phyloP scores from a whole-genome alignment of 2,797 vertebrate species.

The Mustela erminea region DNA sequence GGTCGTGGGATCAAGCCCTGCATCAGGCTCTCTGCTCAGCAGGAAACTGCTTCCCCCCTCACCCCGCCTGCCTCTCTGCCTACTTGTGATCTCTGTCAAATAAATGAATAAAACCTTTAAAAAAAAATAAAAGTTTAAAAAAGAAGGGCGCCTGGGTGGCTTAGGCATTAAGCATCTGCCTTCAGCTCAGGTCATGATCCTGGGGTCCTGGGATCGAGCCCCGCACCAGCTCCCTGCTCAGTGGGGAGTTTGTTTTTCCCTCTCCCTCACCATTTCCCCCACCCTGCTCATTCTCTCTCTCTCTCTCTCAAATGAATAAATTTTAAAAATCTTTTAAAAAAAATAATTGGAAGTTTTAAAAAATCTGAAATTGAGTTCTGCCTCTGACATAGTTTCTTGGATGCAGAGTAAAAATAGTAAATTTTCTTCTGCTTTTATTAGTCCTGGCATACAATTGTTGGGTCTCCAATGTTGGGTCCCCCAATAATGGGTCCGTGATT shows the following conservation, averaged over 20 bases:
- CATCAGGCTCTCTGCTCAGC: too few relatives aligned
- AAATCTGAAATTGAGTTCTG: not conserved
- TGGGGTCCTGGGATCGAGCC: not conserved
- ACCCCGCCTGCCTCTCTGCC: too few relatives aligned
- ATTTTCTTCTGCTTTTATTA: not conserved
- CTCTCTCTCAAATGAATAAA: not conserved
- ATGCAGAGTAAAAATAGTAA: constrained; percentile 17
- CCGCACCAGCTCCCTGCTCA: not conserved
- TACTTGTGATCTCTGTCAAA: too few relatives aligned
- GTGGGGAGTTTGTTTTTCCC: not conserved
- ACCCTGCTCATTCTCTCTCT: not conserved
- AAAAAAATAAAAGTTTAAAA: not conserved
- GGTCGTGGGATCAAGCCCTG: too few relatives aligned
- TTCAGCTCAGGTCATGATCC: not conserved
- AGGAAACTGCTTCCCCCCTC: too few relatives aligned
- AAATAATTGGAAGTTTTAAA: not conserved
- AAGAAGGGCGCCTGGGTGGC: not conserved
- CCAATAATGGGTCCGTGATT: too few relatives aligned
- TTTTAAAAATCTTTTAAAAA: not conserved
- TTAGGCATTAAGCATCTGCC: not conserved
- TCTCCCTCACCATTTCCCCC: not conserved
- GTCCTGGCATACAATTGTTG: not conserved
- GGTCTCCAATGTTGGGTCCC: too few relatives aligned
- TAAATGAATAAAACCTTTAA: too few relatives aligned
- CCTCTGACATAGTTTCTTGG: constrained; percentile 39